phyloP scores from a whole-genome alignment of 2,888 invertebrate genomes.

The Marasmarcha lunaedactyla region DNA sequence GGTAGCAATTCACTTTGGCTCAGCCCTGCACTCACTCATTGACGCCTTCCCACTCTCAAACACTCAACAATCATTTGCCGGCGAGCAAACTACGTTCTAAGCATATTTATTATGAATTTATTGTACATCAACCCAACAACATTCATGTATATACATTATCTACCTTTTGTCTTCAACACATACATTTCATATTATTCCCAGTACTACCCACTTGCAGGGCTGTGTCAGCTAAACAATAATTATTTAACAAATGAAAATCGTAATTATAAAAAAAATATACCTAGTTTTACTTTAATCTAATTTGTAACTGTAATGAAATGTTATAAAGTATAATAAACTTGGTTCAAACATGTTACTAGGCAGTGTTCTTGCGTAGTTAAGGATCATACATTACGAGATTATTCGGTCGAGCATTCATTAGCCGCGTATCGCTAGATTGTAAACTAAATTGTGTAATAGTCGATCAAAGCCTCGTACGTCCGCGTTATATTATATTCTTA shows the following conservation, averaged over 20 bases:
- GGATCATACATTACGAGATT: constrained; percentile 26
- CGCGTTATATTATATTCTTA: not conserved
- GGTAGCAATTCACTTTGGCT: not conserved
- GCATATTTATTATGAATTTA: too few species aligned
- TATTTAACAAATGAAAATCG: not conserved
- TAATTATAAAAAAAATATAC: constrained; percentile 29
- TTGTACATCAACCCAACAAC: too few species aligned
- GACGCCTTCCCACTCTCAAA: not conserved
- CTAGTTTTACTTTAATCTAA: constrained; percentile 33
- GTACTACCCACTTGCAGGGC: not conserved
- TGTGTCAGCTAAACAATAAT: not conserved
- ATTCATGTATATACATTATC: too few species aligned
- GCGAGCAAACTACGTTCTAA: too few species aligned
- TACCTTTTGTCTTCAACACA: too few species aligned
- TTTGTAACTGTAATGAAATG: constrained; percentile 50
- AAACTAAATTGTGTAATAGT: constrained; percentile 1
- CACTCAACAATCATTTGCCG: not conserved
- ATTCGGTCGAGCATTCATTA: constrained; percentile 18
- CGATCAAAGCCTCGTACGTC: not conserved
- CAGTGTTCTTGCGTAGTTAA: constrained; percentile 25
- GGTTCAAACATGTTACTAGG: constrained; percentile 26
- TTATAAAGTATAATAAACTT: constrained; percentile 37
- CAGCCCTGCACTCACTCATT: too few species aligned
- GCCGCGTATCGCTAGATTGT: constrained; percentile 17
- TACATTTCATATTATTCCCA: too few species aligned